These are phyloP conservation scores for Phyllostomus hastatus DNA, from an alignment of 2,113 vertebrate species.

Conservation along the genomic window DNA sequence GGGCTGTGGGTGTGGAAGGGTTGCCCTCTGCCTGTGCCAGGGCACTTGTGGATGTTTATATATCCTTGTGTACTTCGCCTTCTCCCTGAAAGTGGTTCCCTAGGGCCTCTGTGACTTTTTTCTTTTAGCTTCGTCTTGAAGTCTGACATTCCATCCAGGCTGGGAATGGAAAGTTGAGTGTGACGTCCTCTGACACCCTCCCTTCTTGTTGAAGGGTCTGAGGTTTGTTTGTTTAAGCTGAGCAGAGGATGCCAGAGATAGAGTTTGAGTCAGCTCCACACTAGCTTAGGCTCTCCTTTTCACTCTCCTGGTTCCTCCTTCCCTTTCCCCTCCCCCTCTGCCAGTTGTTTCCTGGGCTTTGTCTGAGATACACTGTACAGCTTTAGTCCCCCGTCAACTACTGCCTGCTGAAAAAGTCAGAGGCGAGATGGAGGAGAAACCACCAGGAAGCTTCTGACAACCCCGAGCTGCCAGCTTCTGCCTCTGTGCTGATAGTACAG, in stretches of 20 bases:
- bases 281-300: slow-evolving; percentile 57
- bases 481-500: slow-evolving; percentile 59
- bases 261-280: slow-evolving; percentile 76
- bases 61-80: neutral
- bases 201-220: neutral
- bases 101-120: slow-evolving; percentile 25
- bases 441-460: slow-evolving; percentile 67
- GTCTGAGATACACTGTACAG: slow-evolving; percentile 41
- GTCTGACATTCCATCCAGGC: slow-evolving; percentile 52
- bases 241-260: slow-evolving; percentile 71
- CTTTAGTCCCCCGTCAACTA: slow-evolving; percentile 12
- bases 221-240: slow-evolving; percentile 76
- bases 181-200: slow-evolving; percentile 70
- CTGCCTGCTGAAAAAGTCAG: slow-evolving; percentile 3
- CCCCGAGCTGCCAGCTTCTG: neutral
- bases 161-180: slow-evolving; percentile 71
- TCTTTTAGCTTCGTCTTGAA: slow-evolving; percentile 29
- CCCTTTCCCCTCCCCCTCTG: slow-evolving; percentile 5
- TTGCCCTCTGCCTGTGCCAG: neutral
- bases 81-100: neutral
- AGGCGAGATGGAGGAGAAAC: slow-evolving; percentile 57
- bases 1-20: neutral
- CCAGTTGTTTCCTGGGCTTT: slow-evolving; percentile 66
- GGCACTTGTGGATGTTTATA: neutral
- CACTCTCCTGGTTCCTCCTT: slow-evolving; percentile 56